These are phyloP conservation scores for Lysandra bellargus DNA, from an alignment of 2,888 invertebrate species.

Conservation along the genomic window DNA sequence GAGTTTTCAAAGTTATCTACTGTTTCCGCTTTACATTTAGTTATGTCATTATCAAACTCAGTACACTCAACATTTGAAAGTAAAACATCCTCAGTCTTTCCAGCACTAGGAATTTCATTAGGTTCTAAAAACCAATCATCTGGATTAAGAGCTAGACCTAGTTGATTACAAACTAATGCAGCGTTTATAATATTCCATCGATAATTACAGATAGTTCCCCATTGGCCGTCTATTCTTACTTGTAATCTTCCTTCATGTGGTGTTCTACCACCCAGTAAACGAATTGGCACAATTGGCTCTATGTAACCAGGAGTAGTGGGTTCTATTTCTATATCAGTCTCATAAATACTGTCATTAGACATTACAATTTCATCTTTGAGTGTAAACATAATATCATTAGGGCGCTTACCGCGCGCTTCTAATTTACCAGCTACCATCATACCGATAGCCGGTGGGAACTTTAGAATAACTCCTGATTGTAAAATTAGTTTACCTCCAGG, in stretches of 20 bases:
- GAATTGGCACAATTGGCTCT: slow-evolving; percentile 85
- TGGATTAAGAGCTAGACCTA: slow-evolving; percentile 95
- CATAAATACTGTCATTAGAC: slow-evolving; percentile 82
- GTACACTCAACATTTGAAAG: slow-evolving; percentile 94
- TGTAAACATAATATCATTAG: slow-evolving; percentile 89
- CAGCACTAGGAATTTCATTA: slow-evolving; percentile 89
- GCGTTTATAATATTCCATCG: slow-evolving; percentile 96
- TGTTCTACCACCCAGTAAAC: slow-evolving; percentile 90
- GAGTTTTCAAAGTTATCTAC: slow-evolving; percentile 91
- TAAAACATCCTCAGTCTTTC: slow-evolving; percentile 87
- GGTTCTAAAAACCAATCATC: slow-evolving; percentile 93
- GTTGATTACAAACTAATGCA: slow-evolving; percentile 95
- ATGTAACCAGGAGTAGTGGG: slow-evolving; percentile 82
- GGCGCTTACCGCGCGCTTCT: slow-evolving; percentile 89
- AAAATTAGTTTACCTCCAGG: slow-evolving; percentile 95
- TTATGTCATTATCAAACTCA: slow-evolving; percentile 93
- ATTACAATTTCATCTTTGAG: slow-evolving; percentile 87
- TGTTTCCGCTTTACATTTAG: slow-evolving; percentile 90
- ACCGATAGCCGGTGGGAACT: slow-evolving; percentile 95
- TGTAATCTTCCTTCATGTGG: slow-evolving; percentile 93
- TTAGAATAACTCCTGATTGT: slow-evolving; percentile 92
- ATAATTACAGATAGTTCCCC: slow-evolving; percentile 99
- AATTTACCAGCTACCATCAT: slow-evolving; percentile 97
- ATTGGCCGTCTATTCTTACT: slow-evolving; percentile 90
- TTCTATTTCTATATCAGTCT: slow-evolving; percentile 79